Percentiles rank a stretch among this genome's conserved stretches.
Conservation (phyloP, 2,113 vertebrate genomes). For the Brachyhypopomus gauderio region DNA sequence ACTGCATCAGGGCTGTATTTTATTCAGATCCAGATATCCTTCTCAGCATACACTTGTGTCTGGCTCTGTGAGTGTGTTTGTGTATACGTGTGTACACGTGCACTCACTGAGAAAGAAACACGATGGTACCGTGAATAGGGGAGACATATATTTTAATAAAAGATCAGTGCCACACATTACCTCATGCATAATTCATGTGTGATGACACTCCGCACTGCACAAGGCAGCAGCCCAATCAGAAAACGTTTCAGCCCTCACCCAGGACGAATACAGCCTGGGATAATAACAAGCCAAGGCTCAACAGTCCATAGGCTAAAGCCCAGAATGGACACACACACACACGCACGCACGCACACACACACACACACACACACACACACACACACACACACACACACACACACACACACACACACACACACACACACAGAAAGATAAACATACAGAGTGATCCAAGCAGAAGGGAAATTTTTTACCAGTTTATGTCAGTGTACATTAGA, state of each 20-base stretch:
- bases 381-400: too few species aligned
- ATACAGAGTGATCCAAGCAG: too few species aligned
- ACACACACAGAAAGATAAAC: too few species aligned
- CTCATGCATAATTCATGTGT: constrained; percentile 27
- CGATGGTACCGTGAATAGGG: neutral
- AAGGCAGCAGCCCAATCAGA: neutral
- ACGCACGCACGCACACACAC: too few species aligned
- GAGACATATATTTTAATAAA: constrained; percentile 29
- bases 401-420: too few species aligned
- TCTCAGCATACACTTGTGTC: neutral
- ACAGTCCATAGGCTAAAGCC: too few species aligned
- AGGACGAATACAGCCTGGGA: neutral
- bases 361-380: too few species aligned
- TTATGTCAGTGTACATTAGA: too few species aligned
- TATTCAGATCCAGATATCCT: constrained; percentile 14
- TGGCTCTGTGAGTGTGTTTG: constrained; percentile 5
- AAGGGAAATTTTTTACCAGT: too few species aligned
- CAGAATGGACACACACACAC: too few species aligned
- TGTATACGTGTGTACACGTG: constrained; percentile 32
- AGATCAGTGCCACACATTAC: constrained; percentile 32
- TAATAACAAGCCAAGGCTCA: too few species aligned
- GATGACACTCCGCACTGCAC: constrained; percentile 9
- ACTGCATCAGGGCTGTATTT: neutral
- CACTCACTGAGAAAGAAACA: constrained; percentile 11
- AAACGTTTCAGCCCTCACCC: neutral